These are phyloP conservation scores for Myoxocephalus aenaeus DNA, from an alignment of 2,797 vertebrate genomes.

Conservation along the genomic window DNA sequence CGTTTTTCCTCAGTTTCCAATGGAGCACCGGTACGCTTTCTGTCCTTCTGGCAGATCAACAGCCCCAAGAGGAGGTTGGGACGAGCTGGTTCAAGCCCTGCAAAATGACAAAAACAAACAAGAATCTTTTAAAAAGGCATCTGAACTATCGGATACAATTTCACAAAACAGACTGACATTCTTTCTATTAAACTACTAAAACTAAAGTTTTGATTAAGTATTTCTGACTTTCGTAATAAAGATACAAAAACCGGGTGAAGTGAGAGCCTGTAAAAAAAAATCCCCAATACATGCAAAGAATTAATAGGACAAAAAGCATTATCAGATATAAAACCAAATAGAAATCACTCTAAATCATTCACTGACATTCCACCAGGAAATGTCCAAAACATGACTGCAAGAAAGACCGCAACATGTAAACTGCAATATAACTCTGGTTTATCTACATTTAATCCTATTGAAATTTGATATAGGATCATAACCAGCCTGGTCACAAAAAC, in stretches of 20 bases:
- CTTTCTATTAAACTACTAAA: background rate
- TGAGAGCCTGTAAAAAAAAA: constrained; percentile 50
- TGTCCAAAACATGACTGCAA: background rate
- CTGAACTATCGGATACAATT: constrained; percentile 1
- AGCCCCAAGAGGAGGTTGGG: constrained; percentile 97
- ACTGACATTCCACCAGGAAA: background rate
- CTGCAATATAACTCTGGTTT: background rate
- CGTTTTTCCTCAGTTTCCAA: constrained; percentile 91
- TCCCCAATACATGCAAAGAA: background rate
- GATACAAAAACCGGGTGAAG: constrained; percentile 21
- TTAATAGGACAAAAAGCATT: background rate
- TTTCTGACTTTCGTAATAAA: background rate
- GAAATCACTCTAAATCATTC: constrained; percentile 4
- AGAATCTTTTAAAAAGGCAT: constrained; percentile 5
- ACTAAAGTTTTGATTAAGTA: background rate
- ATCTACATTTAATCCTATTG: background rate
- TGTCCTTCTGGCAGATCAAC: constrained; percentile 96
- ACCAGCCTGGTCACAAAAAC: background rate
- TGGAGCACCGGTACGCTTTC: constrained; percentile 83
- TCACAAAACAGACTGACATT: background rate
- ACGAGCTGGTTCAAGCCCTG: constrained; percentile 96
- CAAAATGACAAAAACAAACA: constrained; percentile 41
- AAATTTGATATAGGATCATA: constrained; percentile 11
- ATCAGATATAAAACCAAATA: constrained; percentile 7
- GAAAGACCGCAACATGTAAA: background rate